These are phyloP conservation scores for Corythaeola cristata DNA, from an alignment of 2,113 vertebrate genomes.

Conservation along the genomic window DNA sequence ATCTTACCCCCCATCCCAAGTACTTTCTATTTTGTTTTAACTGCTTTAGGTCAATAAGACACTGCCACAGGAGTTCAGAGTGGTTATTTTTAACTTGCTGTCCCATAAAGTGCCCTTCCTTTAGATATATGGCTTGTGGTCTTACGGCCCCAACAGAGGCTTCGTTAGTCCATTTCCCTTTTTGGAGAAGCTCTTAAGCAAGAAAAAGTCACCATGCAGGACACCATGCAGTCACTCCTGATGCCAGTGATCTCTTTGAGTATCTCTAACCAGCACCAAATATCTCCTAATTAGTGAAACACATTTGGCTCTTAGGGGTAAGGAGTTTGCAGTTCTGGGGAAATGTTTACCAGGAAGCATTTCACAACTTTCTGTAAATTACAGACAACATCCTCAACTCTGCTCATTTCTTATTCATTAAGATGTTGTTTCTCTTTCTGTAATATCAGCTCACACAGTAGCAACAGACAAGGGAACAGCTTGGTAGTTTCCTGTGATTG, in stretches of 20 bases:
- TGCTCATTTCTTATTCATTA: neutral
- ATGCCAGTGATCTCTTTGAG: neutral
- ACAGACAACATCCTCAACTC: neutral
- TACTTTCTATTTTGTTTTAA: neutral
- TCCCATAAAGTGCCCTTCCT: neutral
- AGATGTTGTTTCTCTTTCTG: neutral
- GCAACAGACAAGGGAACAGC: neutral
- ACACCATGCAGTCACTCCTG: neutral
- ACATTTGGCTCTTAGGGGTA: neutral
- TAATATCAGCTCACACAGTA: neutral
- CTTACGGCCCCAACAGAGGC: neutral
- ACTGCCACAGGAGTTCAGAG: neutral
- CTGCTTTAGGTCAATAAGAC: neutral
- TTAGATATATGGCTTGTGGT: neutral
- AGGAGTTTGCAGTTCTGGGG: neutral
- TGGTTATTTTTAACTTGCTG: neutral
- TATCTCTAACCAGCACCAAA: neutral
- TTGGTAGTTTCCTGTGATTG: neutral
- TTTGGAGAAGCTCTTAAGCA: neutral
- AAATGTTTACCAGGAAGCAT: conserved; percentile 4
- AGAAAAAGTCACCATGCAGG: neutral
- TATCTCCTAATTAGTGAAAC: neutral
- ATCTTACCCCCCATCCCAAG: neutral
- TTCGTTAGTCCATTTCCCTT: neutral
- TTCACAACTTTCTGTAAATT: conserved; percentile 52